phyloP scores from a whole-genome alignment of 2,888 invertebrate genomes.

The Saturnia pavonia region DNA sequence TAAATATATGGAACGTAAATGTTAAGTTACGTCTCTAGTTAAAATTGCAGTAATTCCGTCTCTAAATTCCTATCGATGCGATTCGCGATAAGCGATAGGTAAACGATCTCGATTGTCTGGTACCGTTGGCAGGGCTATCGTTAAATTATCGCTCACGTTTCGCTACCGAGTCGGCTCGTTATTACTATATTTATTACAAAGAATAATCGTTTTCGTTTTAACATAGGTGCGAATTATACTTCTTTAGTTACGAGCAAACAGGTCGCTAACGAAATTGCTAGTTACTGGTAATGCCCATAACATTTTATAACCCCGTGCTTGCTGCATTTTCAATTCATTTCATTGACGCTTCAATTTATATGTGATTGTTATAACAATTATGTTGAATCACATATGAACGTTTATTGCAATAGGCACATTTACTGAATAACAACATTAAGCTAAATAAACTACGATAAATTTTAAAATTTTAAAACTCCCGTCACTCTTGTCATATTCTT shows the following conservation, averaged over 20 bases:
- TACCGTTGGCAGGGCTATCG: slow-evolving; percentile 72
- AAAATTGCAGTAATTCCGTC: slow-evolving; percentile 41
- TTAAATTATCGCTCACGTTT: slow-evolving; percentile 79
- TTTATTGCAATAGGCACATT: too few relatives aligned
- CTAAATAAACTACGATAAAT: too few relatives aligned
- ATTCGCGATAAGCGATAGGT: slow-evolving; percentile 74
- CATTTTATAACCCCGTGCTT: not conserved
- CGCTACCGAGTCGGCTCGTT: slow-evolving; percentile 68
- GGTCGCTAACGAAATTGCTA: slow-evolving; percentile 1
- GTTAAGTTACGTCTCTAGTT: not conserved
- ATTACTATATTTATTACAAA: slow-evolving; percentile 53
- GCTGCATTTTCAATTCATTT: too few relatives aligned
- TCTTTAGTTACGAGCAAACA: slow-evolving; percentile 11
- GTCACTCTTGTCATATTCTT: too few relatives aligned
- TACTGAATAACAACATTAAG: too few relatives aligned
- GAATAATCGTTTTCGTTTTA: slow-evolving; percentile 13
- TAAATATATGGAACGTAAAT: not conserved
- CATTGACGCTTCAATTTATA: not conserved
- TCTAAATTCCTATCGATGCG: slow-evolving; percentile 73
- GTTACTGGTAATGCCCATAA: not conserved
- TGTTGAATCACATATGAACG: not conserved
- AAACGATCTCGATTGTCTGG: slow-evolving; percentile 71
- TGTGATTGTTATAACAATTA: not conserved
- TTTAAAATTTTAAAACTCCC: too few relatives aligned
- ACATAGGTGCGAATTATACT: slow-evolving; percentile 17